phyloP scores from a whole-genome alignment of 2,797 vertebrate genomes.

The Gallirallus australis region DNA sequence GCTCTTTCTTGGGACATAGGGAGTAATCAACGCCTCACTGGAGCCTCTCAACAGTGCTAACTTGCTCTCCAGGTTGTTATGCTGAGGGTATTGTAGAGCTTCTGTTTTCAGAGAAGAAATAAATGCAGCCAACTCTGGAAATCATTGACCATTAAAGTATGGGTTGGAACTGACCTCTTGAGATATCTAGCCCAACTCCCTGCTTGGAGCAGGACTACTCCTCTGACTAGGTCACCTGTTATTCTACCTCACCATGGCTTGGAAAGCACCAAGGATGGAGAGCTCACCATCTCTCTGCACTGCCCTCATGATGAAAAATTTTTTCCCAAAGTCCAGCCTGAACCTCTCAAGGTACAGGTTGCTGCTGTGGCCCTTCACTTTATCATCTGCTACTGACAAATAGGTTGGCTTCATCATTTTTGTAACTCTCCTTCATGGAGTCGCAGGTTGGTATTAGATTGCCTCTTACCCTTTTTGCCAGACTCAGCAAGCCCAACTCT shows the following conservation, averaged over 20 bases:
- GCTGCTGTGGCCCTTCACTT: neutral
- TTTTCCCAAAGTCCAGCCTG: neutral
- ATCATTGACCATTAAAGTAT: neutral
- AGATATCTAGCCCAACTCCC: neutral
- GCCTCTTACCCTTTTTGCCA: neutral
- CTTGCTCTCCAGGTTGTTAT: neutral
- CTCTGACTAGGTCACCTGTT: neutral
- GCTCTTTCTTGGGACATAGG: neutral
- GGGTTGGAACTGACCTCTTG: neutral
- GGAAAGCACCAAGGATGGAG: neutral
- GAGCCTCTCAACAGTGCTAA: neutral
- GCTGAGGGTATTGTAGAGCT: neutral
- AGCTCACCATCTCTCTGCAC: neutral
- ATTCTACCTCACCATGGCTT: neutral
- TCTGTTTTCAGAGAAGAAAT: neutral
- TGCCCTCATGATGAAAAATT: neutral
- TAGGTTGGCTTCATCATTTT: neutral
- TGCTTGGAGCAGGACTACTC: neutral
- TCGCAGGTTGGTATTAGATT: neutral
- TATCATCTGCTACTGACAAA: neutral
- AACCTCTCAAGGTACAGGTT: neutral
- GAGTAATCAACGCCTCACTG: neutral
- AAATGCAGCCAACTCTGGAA: neutral
- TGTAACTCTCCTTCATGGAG: neutral
- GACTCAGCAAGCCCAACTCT: neutral